A percentile compares a stretch with the other conserved stretches of the same genome.
phyloP scores from a whole-genome alignment of 1,140 invertebrate genomes.

The Saccostrea cuccullata region DNA sequence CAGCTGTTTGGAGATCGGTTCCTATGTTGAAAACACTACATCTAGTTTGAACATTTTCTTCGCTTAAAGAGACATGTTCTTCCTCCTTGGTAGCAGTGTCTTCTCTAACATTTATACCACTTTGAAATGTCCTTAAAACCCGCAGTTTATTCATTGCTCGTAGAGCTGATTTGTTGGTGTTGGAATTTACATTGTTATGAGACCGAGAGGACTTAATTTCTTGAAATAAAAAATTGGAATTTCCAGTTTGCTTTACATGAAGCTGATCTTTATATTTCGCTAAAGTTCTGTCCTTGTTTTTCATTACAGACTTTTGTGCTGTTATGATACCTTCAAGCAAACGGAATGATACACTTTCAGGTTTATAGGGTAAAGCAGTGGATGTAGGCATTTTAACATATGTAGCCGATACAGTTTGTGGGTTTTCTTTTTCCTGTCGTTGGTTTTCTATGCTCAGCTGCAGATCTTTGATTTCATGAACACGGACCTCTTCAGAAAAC shows the following conservation, averaged over 20 bases:
- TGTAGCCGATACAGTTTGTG: background rate
- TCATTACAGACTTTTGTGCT: background rate
- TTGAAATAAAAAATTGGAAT: background rate
- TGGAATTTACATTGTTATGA: background rate
- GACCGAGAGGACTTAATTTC: background rate
- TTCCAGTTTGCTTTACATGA: constrained; percentile 4
- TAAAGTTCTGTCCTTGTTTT: background rate
- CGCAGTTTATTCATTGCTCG: background rate
- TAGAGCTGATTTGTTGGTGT: background rate
- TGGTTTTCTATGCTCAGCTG: background rate
- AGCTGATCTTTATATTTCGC: constrained; percentile 14
- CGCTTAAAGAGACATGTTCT: too few species aligned
- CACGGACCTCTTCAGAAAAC: background rate
- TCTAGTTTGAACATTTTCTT: background rate
- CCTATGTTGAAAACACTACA: background rate
- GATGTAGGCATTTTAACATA: background rate
- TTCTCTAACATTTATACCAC: background rate
- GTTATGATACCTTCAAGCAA: background rate
- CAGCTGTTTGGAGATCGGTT: background rate
- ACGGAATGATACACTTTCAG: background rate
- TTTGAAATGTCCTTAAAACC: background rate
- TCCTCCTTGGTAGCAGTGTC: background rate
- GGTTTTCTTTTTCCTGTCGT: background rate
- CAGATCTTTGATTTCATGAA: background rate
- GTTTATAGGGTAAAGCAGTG: background rate